phyloP scores from a whole-genome alignment of 2,888 invertebrate genomes.

The Podotricha telesiphe region DNA sequence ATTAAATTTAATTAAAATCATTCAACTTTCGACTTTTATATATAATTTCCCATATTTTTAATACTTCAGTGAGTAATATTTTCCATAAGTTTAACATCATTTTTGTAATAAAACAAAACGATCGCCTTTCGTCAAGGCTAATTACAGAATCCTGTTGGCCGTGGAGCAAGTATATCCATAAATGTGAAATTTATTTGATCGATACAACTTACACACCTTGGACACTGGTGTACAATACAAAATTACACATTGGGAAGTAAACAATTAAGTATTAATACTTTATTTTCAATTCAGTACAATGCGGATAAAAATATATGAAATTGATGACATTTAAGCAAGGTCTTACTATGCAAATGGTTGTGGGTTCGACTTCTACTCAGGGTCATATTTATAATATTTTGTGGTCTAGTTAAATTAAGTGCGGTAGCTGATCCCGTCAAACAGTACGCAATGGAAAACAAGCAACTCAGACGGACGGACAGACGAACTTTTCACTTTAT shows the following conservation, averaged over 20 bases:
- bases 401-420: no score
- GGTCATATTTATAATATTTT: no score
- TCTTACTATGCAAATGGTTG: no score
- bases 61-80: neutral
- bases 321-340: no score
- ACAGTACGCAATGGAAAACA: no score
- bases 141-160: slow-evolving; percentile 30
- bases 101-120: slow-evolving; percentile 28
- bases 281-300: neutral
- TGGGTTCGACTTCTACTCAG: no score
- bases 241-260: slow-evolving; percentile 3
- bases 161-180: slow-evolving; percentile 36
- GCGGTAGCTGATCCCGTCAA: no score
- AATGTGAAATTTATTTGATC: slow-evolving; percentile 28
- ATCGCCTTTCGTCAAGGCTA: slow-evolving; percentile 33
- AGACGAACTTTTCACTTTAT: neutral
- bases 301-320: no score
- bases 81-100: neutral
- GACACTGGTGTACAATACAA: neutral
- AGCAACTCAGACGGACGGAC: no score
- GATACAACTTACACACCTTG: neutral
- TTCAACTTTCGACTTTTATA: neutral
- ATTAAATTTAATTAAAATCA: neutral
- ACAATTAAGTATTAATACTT: neutral
- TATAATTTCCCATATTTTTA: neutral